phyloP scores from a whole-genome alignment of 2,113 vertebrate species.

The Misgurnus anguillicaudatus region DNA sequence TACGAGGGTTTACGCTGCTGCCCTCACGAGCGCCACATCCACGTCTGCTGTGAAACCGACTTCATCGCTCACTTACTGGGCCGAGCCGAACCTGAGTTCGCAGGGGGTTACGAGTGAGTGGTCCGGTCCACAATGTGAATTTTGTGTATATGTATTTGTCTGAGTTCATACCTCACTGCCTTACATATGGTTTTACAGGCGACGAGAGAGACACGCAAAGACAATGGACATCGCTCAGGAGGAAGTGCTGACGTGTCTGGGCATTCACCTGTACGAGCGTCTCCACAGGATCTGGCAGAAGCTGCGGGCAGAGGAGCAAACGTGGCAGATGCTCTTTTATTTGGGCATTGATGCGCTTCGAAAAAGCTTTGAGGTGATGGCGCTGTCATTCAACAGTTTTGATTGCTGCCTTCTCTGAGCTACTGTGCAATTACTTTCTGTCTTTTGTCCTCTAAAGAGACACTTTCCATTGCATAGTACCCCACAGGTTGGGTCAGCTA shows the following conservation, averaged over 20 bases:
- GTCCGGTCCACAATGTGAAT: conserved; percentile 68
- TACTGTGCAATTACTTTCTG: no score
- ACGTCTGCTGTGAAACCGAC: conserved; percentile 95
- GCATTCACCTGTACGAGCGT: conserved; percentile 94
- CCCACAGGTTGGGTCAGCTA: no score
- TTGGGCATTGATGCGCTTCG: conserved; percentile 91
- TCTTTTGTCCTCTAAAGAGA: no score
- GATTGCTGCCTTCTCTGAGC: no score
- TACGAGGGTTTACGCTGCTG: conserved; percentile 96
- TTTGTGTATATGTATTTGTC: conserved; percentile 73
- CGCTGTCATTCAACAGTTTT: background rate
- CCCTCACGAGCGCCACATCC: conserved; percentile 92
- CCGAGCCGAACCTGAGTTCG: conserved; percentile 94
- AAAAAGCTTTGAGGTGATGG: conserved; percentile 91
- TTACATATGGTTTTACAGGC: conserved; percentile 65
- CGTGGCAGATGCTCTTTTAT: conserved; percentile 96
- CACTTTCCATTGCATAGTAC: no score
- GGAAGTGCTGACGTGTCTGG: conserved; percentile 95
- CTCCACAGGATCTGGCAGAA: conserved; percentile 97
- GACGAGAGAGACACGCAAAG: conserved; percentile 95
- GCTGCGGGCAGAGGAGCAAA: conserved; percentile 92
- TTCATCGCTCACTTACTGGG: conserved; percentile 95
- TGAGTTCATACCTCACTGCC: background rate
- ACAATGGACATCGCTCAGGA: conserved; percentile 98
- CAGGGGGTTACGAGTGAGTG: conserved; percentile 93